Evolutionary conservation across 1,140 invertebrate species (phyloP).

Genomic region (Sesamia nonagrioides): DNA sequence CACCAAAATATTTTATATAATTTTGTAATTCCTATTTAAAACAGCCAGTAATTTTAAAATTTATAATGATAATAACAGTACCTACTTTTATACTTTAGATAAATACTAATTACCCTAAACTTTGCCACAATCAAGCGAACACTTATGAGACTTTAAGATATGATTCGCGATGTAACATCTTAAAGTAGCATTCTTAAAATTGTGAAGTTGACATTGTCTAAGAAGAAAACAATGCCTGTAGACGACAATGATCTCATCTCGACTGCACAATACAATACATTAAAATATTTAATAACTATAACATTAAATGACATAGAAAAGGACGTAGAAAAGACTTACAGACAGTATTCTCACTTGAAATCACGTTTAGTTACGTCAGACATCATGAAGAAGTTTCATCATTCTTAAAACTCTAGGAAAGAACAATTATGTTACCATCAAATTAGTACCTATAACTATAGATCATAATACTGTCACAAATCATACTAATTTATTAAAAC

Average conservation of each 20-base stretch:
- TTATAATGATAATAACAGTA: slow-evolving; percentile 51
- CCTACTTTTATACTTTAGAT: slow-evolving; percentile 13
- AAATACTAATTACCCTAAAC: slow-evolving; percentile 43
- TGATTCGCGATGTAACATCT: slow-evolving; percentile 19
- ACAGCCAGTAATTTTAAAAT: slow-evolving; percentile 56
- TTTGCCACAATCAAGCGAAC: slow-evolving; percentile 38
- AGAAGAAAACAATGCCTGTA: slow-evolving; percentile 12
- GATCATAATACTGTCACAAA: slow-evolving; percentile 41
- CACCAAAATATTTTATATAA: slow-evolving; percentile 53
- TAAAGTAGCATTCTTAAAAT: slow-evolving; percentile 26
- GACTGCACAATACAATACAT: slow-evolving; percentile 31
- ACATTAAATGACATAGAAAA: slow-evolving; percentile 85
- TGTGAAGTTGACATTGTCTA: slow-evolving; percentile 16
- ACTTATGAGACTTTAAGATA: slow-evolving; percentile 32
- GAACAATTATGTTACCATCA: slow-evolving; percentile 32
- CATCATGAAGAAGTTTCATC: slow-evolving; percentile 51
- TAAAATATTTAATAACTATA: slow-evolving; percentile 70
- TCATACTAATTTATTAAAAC: slow-evolving; percentile 14
- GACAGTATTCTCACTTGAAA: slow-evolving; percentile 81
- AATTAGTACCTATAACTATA: slow-evolving; percentile 23
- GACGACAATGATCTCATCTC: slow-evolving; percentile 32
- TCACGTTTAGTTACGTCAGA: slow-evolving; percentile 79
- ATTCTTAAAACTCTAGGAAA: slow-evolving; percentile 45
- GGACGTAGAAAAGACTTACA: slow-evolving; percentile 84
- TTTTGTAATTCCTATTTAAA: slow-evolving; percentile 54